These are phyloP conservation scores for Hydractinia symbiolongicarpus DNA, from an alignment of 30 jellyfish, hydroid and myxozoan species.

Conservation along the genomic window DNA sequence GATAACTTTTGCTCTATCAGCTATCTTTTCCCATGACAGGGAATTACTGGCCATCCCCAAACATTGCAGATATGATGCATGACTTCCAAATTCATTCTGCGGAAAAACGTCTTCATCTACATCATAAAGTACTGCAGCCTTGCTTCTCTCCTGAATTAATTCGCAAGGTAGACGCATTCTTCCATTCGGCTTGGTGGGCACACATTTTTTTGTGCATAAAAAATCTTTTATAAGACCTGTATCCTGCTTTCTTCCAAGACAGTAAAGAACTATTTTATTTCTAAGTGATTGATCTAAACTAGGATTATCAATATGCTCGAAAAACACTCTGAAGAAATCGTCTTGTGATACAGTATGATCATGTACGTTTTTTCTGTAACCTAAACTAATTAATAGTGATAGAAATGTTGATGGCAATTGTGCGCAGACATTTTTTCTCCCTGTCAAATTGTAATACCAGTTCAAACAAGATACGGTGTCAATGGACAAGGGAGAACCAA, in stretches of 20 bases:
- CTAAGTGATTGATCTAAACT: background rate
- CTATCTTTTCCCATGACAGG: conserved; percentile 38
- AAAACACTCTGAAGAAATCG: background rate
- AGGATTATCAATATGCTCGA: too few species aligned
- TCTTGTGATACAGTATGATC: background rate
- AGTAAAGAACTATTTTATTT: background rate
- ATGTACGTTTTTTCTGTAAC: background rate
- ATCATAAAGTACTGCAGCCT: conserved; percentile 38
- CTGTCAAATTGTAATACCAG: background rate
- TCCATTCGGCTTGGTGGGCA: conserved; percentile 22
- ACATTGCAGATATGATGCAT: background rate
- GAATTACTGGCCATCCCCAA: conserved; percentile 36
- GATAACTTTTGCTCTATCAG: conserved; percentile 45
- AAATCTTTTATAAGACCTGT: background rate
- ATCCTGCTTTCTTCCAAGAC: background rate
- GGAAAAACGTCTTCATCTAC: conserved; percentile 65
- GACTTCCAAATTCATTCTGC: background rate
- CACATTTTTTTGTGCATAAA: background rate
- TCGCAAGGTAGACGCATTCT: conserved; percentile 21
- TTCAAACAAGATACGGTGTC: background rate
- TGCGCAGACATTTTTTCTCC: background rate
- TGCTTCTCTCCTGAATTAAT: conserved; percentile 41
- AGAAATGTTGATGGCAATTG: background rate
- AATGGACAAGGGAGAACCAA: background rate
- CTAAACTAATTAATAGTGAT: background rate